A percentile compares a stretch with the other conserved stretches of the same genome.
Conservation (phyloP, 2,797 vertebrate species). For the Cyprinodon diabolis region DNA sequence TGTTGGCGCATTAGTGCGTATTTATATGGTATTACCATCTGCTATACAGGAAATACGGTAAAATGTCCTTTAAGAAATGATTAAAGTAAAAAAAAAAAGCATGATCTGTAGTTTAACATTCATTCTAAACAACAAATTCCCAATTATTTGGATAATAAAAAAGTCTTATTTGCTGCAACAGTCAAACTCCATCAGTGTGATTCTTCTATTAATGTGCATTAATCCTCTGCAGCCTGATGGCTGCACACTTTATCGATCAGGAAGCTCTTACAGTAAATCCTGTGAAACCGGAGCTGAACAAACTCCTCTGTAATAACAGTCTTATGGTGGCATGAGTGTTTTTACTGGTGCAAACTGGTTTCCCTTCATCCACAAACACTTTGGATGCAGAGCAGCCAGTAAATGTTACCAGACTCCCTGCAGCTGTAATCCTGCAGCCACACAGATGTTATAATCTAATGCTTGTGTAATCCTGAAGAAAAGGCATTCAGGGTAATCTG, state of each 20-base stretch:
- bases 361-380: neutral
- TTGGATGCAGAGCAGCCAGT: neutral
- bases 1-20: too few relatives aligned
- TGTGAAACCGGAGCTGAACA: conserved; percentile 49
- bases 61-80: too few relatives aligned
- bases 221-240: conserved; percentile 9
- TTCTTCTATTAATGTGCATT: conserved; percentile 1
- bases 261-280: conserved; percentile 34
- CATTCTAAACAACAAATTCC: neutral
- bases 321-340: neutral
- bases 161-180: neutral
- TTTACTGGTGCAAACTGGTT: neutral
- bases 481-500: conserved; percentile 51
- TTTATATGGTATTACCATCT: too few relatives aligned
- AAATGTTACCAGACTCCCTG: conserved; percentile 18
- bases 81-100: neutral
- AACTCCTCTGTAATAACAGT: conserved; percentile 6
- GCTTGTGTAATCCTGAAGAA: conserved; percentile 50
- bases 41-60: too few relatives aligned
- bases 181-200: conserved; percentile 1
- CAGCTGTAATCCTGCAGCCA: conserved; percentile 51
- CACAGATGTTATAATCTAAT: conserved; percentile 46
- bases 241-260: conserved; percentile 45
- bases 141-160: neutral
- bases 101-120: rapidly evolving